A percentile compares a stretch with the other conserved stretches of the same genome.
Evolutionary conservation across 2,797 vertebrate genomes (phyloP).

Genomic region (Peromyscus attwateri): DNA sequence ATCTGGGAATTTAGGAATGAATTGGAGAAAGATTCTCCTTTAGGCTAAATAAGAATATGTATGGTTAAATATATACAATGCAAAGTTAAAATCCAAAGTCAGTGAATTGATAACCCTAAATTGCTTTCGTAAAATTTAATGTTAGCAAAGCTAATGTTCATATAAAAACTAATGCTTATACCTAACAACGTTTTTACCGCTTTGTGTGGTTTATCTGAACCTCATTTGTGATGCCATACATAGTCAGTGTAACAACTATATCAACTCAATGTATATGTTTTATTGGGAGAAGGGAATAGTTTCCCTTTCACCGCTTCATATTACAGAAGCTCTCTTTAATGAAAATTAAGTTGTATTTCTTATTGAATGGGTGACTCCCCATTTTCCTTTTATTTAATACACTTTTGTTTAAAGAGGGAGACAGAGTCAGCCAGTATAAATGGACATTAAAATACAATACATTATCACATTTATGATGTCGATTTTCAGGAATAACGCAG

Average conservation of each 20-base stretch:
- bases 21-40: background rate
- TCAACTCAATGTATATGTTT: background rate
- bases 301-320: background rate
- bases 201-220: background rate
- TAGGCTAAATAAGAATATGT: slow-evolving; percentile 12
- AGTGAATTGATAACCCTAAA: slow-evolving; percentile 10
- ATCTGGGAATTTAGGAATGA: slow-evolving; percentile 33
- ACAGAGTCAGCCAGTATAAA: slow-evolving; percentile 14
- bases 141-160: slow-evolving; percentile 16
- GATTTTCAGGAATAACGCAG: background rate
- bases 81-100: slow-evolving; percentile 50
- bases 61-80: slow-evolving; percentile 37
- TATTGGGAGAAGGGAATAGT: background rate
- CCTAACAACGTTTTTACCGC: slow-evolving; percentile 39
- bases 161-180: slow-evolving; percentile 50
- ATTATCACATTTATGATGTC: background rate
- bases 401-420: slow-evolving; percentile 52
- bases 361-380: background rate
- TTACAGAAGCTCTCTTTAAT: slow-evolving; percentile 34
- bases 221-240: background rate
- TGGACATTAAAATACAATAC: background rate
- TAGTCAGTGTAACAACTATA: slow-evolving; percentile 49
- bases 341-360: slow-evolving; percentile 48
- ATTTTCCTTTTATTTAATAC: slow-evolving; percentile 49
- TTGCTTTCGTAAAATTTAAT: slow-evolving; percentile 40